Base-by-base conservation (phyloP, 2,888 invertebrate genomes). In the Buathra laborator region DNA sequence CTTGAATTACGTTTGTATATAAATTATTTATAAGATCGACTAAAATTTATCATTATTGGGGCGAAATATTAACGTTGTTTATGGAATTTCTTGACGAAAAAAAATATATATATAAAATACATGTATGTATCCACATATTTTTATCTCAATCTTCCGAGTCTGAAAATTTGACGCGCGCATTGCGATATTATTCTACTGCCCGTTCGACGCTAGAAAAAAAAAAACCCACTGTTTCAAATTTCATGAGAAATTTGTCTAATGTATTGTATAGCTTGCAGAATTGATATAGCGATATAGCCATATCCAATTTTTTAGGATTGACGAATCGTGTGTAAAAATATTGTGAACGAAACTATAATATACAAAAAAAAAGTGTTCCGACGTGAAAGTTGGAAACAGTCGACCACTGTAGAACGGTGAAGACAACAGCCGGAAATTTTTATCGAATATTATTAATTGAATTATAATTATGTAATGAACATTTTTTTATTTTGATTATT, bases 401-500 rank as follows among this genome's bases (percentile, higher is more conserved):
- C n/a, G 32, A 62, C 24, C 32, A 62, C 62, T 62, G 29, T 32
- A n/a, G 32, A 62, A 32, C 29, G 62, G 67, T 66, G 37, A 43
- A 67, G 16, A 66, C 12, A 37, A 37, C 56, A 71, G 44, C 44
- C 48, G 48, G 68, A 71, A 56, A 71, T 71, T 72, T 71, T 14
- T 1, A 74, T 24, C 29, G 14, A 51, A 51, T 14, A 59, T 67
- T 32, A 3, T 56, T n/a, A 62, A 77, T 51, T 67, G 6, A 77
- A 29, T 48, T 66, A 32, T 14, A 62, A 87, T 90, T 91, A 86
- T 88, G 82, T 67, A 81, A 87, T 56, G n/a, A 51, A 37, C 37
- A 37, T 5, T 37, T 37, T 37, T 24, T 56, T 19, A 24, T 24
- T 44, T 77, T 43, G 62, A n/a, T 4, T 51, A 46, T 72, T 68